A percentile compares a stretch with the other conserved stretches of the same genome.
Conservation (phyloP, 2,888 invertebrate genomes). For the Metalampra italica region DNA sequence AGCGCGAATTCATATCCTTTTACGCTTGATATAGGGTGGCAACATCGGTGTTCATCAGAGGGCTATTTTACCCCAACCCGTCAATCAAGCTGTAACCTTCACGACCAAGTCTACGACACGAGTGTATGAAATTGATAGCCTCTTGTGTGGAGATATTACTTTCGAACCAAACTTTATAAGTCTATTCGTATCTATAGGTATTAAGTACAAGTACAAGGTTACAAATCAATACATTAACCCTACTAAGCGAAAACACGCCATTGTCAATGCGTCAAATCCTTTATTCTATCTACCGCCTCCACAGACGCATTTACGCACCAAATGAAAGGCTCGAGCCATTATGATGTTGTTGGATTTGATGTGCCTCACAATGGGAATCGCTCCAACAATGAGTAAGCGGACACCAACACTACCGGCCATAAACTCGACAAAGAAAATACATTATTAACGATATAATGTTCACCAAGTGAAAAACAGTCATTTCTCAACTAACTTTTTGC, state of each 20-base stretch:
- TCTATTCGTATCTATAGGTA: no score
- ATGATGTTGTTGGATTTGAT: conserved; percentile 40
- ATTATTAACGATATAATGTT: conserved; percentile 8
- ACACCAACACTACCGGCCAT: conserved; percentile 36
- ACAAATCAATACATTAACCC: conserved; percentile 31
- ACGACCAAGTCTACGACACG: conserved; percentile 25
- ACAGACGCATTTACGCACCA: conserved; percentile 29
- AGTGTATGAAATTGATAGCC: conserved; percentile 57
- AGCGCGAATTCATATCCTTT: conserved; percentile 48
- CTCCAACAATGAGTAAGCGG: conserved; percentile 44
- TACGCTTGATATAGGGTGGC: conserved; percentile 36
- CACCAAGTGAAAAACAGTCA: conserved; percentile 21
- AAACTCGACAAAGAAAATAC: conserved; percentile 32
- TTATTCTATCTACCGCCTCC: conserved; percentile 24
- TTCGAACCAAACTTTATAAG: conserved; percentile 7
- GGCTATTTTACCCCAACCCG: conserved; percentile 48
- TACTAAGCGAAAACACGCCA: conserved; percentile 25
- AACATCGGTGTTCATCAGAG: conserved; percentile 29
- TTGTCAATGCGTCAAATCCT: conserved; percentile 34
- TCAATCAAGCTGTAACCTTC: conserved; percentile 59
- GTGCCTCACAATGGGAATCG: conserved; percentile 42
- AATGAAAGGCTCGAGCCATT: conserved; percentile 45
- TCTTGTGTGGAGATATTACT: conserved; percentile 31
- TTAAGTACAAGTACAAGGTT: conserved; percentile 8
- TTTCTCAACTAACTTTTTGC: neutral